A percentile compares a stretch with the other conserved stretches of the same genome.
These are phyloP conservation scores for Netelia inedita DNA, from an alignment of 2,888 invertebrate genomes.

Conservation along the genomic window DNA sequence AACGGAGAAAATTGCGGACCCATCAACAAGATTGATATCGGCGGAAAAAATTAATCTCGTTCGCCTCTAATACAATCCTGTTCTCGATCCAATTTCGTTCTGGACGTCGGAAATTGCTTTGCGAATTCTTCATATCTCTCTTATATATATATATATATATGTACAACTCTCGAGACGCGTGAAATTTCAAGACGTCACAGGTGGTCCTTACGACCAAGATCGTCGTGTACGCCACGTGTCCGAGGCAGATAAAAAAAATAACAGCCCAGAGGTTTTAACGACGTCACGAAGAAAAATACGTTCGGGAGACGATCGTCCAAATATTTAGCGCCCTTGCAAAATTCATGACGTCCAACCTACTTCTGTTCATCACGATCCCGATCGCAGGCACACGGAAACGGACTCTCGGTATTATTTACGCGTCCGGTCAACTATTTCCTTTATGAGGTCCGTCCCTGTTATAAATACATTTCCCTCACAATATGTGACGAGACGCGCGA, in stretches of 20 bases:
- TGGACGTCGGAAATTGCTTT: slow-evolving; percentile 9
- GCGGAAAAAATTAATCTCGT: slow-evolving; percentile 24
- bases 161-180: not conserved
- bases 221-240: slow-evolving; percentile 39
- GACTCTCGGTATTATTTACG: slow-evolving; percentile 45
- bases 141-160: slow-evolving; percentile 11
- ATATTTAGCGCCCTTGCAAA: slow-evolving; percentile 52
- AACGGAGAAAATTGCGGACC: not conserved
- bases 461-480: slow-evolving; percentile 11
- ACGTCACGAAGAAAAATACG: slow-evolving; percentile 18
- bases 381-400: slow-evolving; percentile 35
- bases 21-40: not conserved
- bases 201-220: slow-evolving; percentile 32
- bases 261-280: not conserved
- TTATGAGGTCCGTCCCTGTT: too few relatives aligned
- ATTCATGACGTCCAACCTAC: slow-evolving; percentile 27
- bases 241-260: not conserved
- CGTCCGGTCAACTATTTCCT: slow-evolving; percentile 15
- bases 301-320: slow-evolving; percentile 45
- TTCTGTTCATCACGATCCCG: not conserved
- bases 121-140: slow-evolving; percentile 16
- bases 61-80: not conserved
- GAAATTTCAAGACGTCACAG: slow-evolving; percentile 20
- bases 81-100: slow-evolving; percentile 1
- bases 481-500: slow-evolving; percentile 1